Evolutionary conservation across 2,888 invertebrate genomes (phyloP).

Genomic region (Stegana nigrithorax): DNA sequence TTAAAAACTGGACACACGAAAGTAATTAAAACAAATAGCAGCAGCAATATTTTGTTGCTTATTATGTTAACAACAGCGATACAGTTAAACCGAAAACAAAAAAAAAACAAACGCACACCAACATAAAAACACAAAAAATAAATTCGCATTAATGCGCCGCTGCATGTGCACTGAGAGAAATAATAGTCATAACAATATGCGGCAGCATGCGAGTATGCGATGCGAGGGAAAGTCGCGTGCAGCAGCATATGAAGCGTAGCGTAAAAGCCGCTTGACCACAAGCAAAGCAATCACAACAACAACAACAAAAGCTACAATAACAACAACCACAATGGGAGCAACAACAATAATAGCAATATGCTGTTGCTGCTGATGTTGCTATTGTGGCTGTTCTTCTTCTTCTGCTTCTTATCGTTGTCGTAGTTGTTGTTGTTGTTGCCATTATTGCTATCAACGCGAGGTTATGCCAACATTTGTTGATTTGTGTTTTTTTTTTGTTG

Average conservation of each 20-base stretch:
- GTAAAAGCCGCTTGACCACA: background rate
- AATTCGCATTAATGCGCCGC: conserved; percentile 21
- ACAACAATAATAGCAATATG: background rate
- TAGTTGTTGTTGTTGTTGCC: conserved; percentile 12
- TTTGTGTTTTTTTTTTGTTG: conserved; percentile 34
- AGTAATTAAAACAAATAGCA: conserved; percentile 7
- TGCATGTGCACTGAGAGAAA: conserved; percentile 24
- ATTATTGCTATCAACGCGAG: background rate
- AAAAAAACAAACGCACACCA: background rate
- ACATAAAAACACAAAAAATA: conserved; percentile 5
- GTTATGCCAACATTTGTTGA: conserved; percentile 43
- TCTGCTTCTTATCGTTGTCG: conserved; percentile 1
- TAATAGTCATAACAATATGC: too few relatives aligned
- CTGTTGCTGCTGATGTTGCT: background rate
- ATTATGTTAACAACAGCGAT: background rate
- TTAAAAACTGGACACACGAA: background rate
- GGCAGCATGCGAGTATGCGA: background rate
- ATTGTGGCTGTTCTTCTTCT: conserved; percentile 1
- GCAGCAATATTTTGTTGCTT: background rate
- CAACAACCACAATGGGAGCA: too few relatives aligned
- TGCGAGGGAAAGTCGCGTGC: conserved; percentile 12
- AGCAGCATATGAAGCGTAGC: background rate
- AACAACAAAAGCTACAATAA: too few relatives aligned
- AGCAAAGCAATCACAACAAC: too few relatives aligned
- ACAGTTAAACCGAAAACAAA: background rate